phyloP scores from a whole-genome alignment of 2,797 vertebrate species.

The Brotula barbata region DNA sequence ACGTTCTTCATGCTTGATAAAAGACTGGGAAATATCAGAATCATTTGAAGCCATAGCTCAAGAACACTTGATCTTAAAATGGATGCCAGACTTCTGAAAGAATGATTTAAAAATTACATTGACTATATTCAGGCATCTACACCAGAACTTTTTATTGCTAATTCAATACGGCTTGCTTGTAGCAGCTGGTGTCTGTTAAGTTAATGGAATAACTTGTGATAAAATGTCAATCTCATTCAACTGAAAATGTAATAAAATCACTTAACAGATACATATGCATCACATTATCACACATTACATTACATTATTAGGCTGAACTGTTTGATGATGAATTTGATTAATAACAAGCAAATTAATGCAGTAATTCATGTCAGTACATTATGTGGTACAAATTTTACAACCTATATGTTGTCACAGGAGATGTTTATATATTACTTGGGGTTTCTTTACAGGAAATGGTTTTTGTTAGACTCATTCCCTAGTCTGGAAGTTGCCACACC shows the following conservation, averaged over 20 bases:
- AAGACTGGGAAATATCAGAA: constrained; percentile 13
- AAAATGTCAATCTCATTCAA: neutral
- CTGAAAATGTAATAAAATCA: neutral
- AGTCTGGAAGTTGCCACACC: constrained; percentile 28
- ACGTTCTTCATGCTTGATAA: constrained; percentile 27
- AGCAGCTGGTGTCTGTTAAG: constrained; percentile 34
- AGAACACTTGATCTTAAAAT: constrained; percentile 4
- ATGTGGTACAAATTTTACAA: neutral
- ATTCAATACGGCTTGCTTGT: constrained; percentile 30
- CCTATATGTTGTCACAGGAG: no score
- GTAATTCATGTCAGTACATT: constrained; percentile 1
- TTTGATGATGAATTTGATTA: no score
- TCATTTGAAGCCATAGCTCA: constrained; percentile 17
- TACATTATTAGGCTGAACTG: no score
- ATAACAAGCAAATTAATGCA: no score
- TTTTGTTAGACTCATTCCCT: neutral
- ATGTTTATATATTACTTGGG: no score
- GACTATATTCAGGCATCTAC: constrained; percentile 39
- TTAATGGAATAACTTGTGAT: constrained; percentile 6
- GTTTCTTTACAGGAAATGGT: no score
- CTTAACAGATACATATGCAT: neutral
- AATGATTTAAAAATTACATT: constrained; percentile 28
- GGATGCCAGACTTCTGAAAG: constrained; percentile 9
- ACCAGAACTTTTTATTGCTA: constrained; percentile 48
- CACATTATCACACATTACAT: neutral